Base-by-base conservation (phyloP, 2,888 invertebrate species). In the Hecatera dysodea region DNA sequence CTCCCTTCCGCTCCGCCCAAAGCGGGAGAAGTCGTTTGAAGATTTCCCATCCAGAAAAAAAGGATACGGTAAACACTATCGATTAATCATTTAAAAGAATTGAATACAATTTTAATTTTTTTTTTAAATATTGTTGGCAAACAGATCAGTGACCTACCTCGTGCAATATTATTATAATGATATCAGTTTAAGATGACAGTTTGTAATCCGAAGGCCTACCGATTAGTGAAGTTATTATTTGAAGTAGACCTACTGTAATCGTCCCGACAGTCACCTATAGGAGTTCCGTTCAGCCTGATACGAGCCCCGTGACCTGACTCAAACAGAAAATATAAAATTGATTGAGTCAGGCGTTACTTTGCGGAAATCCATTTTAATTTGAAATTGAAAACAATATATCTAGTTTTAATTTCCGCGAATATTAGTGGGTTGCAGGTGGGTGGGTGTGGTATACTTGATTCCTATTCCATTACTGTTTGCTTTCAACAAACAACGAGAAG, bases 281-380 rank as follows among this genome's bases (percentile, higher is more conserved):
- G 50, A 52, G 48, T 59, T 62, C 65, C 55, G 59, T 55, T 29
- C 42, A 55, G 27, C 52, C 33, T 62, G 61, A 63, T 53, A 55
- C 57, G 66, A 46, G 63, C 44, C 66, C 42, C 48, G 62, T 46
- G 67, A 67, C 65, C 81, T 70, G 72, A 72, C 61, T 72, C 65
- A 67, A 75, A 70, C 56, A 50, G 27, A 61, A 76, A 63, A 67
- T 57, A 62, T 44, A 3, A 48, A 11, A n/a, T n/a, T n/a, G n/a
- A n/a, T n/a, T n/a, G n/a, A n/a, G n/a, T n/a, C n/a, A n/a, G n/a
- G n/a, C n/a, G n/a, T n/a, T n/a, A n/a, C n/a, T n/a, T n/a, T n/a
- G n/a, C n/a, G n/a, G n/a, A n/a, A n/a, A n/a, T n/a, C n/a, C n/a
- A n/a, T n/a, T n/a, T n/a, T n/a, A n/a, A n/a, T n/a, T n/a, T n/a